phyloP scores from a whole-genome alignment of 2,113 vertebrate species.

The Petroica traversi region DNA sequence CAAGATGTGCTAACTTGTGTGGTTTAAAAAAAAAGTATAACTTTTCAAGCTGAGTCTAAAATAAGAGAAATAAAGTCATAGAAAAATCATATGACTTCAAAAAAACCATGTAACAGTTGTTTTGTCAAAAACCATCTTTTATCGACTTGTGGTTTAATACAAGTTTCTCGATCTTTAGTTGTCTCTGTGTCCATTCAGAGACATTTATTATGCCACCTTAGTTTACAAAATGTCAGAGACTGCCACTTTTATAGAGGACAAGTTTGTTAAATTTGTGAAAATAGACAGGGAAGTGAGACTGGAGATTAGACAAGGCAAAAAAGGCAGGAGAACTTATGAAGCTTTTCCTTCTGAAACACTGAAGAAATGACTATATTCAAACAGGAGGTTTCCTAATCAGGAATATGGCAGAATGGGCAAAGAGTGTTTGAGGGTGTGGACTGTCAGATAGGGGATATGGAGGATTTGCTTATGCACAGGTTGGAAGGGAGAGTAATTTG shows the following conservation, averaged over 20 bases:
- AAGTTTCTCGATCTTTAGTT: not conserved
- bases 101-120: not conserved
- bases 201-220: not conserved
- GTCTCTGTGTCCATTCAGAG: not conserved
- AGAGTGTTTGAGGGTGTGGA: not conserved
- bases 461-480: accelerated
- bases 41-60: not conserved
- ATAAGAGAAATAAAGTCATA: not conserved
- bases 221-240: not conserved
- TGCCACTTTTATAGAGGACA: not conserved
- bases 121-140: not conserved
- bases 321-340: not conserved
- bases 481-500: not conserved
- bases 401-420: not conserved
- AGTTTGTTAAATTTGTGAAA: not conserved
- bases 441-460: not conserved
- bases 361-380: not conserved
- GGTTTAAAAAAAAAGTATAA: not conserved
- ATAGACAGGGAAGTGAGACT: not conserved
- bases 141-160: not conserved
- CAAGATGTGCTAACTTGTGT: not conserved
- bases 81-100: not conserved
- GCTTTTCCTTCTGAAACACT: not conserved
- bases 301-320: not conserved
- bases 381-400: not conserved